These are phyloP conservation scores for Lepidonotus clava DNA, from an alignment of 2,888 invertebrate genomes.

Conservation along the genomic window DNA sequence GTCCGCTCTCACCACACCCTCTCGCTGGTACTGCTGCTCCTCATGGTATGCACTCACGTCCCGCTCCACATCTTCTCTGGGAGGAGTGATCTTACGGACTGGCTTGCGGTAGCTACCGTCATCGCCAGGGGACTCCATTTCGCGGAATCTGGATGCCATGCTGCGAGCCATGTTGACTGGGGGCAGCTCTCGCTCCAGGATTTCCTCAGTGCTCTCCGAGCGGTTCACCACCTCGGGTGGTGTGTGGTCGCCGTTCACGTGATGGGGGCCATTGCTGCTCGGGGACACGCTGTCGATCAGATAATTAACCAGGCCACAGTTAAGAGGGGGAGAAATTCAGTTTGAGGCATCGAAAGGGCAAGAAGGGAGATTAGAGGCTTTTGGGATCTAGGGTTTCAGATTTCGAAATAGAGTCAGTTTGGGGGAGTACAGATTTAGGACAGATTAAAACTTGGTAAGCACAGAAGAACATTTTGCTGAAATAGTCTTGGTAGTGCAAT, in stretches of 20 bases:
- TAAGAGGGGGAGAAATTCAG: constrained; percentile 7
- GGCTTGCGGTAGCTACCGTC: constrained; percentile 17
- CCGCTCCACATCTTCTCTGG: constrained; percentile 50
- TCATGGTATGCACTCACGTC: background rate
- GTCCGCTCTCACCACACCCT: constrained; percentile 5
- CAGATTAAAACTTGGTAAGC: too few relatives aligned
- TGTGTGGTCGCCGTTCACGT: constrained; percentile 52
- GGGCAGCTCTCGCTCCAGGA: constrained; percentile 63
- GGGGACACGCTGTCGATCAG: constrained; percentile 12
- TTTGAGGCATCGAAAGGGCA: too few relatives aligned
- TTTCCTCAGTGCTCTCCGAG: constrained; percentile 53
- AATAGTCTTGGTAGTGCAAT: too few relatives aligned
- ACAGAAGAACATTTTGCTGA: too few relatives aligned
- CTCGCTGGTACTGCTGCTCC: background rate
- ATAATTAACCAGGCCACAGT: constrained; percentile 11
- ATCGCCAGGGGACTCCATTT: constrained; percentile 25
- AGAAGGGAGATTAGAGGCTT: too few relatives aligned
- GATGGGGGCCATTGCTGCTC: constrained; percentile 42
- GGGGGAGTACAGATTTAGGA: too few relatives aligned
- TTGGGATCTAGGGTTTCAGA: too few relatives aligned
- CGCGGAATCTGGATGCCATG: constrained; percentile 62
- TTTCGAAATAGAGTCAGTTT: too few relatives aligned
- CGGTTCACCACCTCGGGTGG: constrained; percentile 51
- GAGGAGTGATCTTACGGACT: constrained; percentile 57
- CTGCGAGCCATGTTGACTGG: constrained; percentile 60